These are phyloP conservation scores for Pachliopta kotzebuea DNA, from an alignment of 2,888 invertebrate genomes.

Conservation along the genomic window DNA sequence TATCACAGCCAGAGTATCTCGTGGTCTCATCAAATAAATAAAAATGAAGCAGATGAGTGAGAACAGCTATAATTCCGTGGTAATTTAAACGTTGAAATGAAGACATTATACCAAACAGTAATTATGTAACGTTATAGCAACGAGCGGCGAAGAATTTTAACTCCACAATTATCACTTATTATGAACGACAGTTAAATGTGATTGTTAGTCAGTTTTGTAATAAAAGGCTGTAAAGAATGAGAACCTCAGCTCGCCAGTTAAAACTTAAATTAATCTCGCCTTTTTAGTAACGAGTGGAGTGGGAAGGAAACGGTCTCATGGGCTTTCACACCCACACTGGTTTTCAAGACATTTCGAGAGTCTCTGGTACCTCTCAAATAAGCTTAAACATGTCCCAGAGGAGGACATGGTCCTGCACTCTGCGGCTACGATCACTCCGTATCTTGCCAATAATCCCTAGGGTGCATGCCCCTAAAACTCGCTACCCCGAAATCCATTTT, in stretches of 20 bases:
- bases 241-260: background rate
- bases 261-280: background rate
- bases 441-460: too few relatives aligned
- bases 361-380: background rate
- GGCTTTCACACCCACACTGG: background rate
- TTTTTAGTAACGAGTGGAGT: background rate
- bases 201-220: background rate
- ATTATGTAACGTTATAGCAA: background rate
- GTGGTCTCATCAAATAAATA: too few relatives aligned
- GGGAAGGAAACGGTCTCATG: background rate
- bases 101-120: background rate
- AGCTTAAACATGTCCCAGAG: too few relatives aligned
- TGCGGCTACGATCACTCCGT: too few relatives aligned
- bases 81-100: background rate
- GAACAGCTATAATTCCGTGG: too few relatives aligned
- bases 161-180: slow-evolving; percentile 7
- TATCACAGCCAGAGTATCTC: too few relatives aligned
- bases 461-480: too few relatives aligned
- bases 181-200: background rate
- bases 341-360: background rate
- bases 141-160: slow-evolving; percentile 8
- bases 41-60: too few relatives aligned
- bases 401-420: too few relatives aligned
- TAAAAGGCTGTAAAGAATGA: background rate
- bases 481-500: too few relatives aligned